A percentile compares a stretch with the other conserved stretches of the same genome.
Evolutionary conservation across 2,113 vertebrate species (phyloP).

Genomic region (Talpa occidentalis): DNA sequence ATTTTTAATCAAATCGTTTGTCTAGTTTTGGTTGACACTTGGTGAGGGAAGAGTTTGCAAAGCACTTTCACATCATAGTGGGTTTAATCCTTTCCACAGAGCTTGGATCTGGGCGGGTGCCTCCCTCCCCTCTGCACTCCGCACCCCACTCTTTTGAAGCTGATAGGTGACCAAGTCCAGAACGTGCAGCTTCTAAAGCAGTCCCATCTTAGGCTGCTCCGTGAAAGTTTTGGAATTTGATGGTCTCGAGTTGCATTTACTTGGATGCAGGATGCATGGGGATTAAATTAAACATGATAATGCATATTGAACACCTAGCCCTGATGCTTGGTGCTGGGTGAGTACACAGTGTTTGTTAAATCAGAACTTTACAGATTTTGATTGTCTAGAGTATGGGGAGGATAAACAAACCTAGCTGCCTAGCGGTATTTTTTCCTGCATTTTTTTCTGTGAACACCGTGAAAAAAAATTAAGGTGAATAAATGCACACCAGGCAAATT

Average conservation of each 20-base stretch:
- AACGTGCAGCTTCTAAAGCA: not conserved
- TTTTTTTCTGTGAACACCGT: too few species aligned
- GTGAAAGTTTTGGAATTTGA: not conserved
- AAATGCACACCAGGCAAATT: constrained; percentile 18
- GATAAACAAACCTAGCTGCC: not conserved
- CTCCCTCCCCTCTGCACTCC: too few species aligned
- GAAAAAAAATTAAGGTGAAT: not conserved
- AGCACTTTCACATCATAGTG: not conserved
- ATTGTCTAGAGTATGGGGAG: not conserved
- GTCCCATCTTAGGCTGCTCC: not conserved
- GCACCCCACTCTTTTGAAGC: not conserved
- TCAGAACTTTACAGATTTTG: not conserved
- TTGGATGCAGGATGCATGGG: not conserved
- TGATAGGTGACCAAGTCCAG: not conserved
- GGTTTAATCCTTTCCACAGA: not conserved
- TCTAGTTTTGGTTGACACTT: not conserved
- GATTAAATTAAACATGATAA: not conserved
- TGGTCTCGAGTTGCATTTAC: not conserved
- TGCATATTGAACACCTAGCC: not conserved
- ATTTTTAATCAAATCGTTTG: not conserved
- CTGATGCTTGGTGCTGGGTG: not conserved
- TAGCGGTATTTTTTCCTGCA: not conserved
- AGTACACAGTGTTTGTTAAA: not conserved
- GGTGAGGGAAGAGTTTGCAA: not conserved
- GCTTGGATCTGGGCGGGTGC: not conserved